Base-by-base conservation (phyloP, 64 coral and sea anemone genomes). In the Catalaphyllia jardinei region DNA sequence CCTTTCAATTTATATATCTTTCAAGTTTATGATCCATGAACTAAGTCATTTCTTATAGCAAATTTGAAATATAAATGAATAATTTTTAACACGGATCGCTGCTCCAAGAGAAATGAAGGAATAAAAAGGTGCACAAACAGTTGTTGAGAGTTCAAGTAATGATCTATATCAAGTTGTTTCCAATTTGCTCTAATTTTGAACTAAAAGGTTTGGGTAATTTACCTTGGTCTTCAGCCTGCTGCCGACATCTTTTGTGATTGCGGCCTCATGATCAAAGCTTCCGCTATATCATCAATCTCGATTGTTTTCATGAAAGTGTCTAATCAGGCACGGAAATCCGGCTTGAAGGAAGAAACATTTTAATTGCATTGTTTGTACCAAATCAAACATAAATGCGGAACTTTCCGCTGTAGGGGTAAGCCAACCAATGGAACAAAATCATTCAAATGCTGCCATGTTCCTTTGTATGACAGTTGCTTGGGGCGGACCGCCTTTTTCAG, bases 291-390 rank as follows among this genome's bases (percentile, higher is more conserved):
- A 29, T 10, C 7, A 50, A 77, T 50, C 75, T 79, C 3, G 18
- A 55, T 79, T 57, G 19, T 79, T 20, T 52, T 18, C 18, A 80
- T 15, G 52, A 61, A 79, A 80, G 55, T 60, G 20, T 60, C 50
- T 61, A 61, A 80, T 80, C 78, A 33, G 78, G 22, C 61, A 17
- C n/a, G 78, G 78, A 80, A 15, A 61, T 80, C 52, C 78, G 57
- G 54, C 54, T 62, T 22, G 18, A 29, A 61, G 52, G 27, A 61
- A 60, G 57, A 61, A 60, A 54, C 76, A 79, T 22, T 54, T 24
- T 79, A 55, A 79, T 78, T 78, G 42, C 51, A 51, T 25, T 24
- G 12, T 55, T 79, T 79, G 46, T 55, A 57, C 2, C 51, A 28
- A 55, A 29, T 57, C 29, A 51, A 79, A 79, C 65, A 25, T 69